phyloP scores from a whole-genome alignment of 2,113 vertebrate species.

The Peromyscus polionotus region DNA sequence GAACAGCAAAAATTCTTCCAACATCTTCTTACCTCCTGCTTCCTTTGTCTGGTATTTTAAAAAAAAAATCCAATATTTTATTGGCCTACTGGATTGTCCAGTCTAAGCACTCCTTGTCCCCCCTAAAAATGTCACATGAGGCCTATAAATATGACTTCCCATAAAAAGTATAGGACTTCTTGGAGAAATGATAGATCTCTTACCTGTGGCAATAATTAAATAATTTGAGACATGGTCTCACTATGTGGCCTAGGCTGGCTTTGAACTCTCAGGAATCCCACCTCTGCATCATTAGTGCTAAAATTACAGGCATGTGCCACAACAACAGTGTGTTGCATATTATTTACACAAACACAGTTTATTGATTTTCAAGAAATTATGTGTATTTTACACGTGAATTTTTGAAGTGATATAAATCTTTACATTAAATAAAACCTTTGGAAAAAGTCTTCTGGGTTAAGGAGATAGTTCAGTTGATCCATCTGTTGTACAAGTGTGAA shows the following conservation, averaged over 20 bases:
- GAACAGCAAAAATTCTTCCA: not conserved
- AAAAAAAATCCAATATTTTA: slow-evolving; percentile 15
- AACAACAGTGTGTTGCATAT: not conserved
- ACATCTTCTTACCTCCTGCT: not conserved
- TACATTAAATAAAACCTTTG: not conserved
- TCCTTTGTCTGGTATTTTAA: not conserved
- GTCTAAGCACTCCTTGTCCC: not conserved
- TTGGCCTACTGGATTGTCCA: not conserved
- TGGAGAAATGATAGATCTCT: not conserved
- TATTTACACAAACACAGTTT: not conserved
- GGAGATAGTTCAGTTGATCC: not conserved
- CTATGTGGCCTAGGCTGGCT: not conserved
- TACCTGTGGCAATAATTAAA: not conserved
- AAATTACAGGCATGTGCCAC: not conserved
- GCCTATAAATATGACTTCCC: slow-evolving; percentile 19
- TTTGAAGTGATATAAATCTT: not conserved
- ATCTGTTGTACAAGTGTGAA: not conserved
- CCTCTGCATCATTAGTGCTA: too few relatives aligned
- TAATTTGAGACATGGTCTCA: not conserved
- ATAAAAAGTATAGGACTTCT: not conserved
- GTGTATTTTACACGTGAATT: not conserved
- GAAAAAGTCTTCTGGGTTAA: not conserved
- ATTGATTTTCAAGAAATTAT: not conserved
- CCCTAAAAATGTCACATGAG: not conserved
- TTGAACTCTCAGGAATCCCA: not conserved